Base-by-base conservation (phyloP, 2,113 vertebrate genomes). In the Ia io region DNA sequence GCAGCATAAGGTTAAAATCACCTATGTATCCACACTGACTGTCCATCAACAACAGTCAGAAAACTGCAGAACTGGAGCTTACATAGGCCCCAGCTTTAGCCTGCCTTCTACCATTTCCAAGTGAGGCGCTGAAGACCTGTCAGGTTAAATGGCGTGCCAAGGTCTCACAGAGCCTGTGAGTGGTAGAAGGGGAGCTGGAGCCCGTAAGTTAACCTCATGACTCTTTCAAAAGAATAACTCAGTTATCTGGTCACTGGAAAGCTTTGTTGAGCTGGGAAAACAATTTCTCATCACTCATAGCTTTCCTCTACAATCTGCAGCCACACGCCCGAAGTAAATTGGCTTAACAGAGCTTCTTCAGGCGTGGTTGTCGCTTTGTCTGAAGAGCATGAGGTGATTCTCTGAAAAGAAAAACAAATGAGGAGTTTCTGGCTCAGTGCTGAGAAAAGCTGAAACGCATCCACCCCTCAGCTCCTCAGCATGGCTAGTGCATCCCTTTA, bases 371-470 rank as follows among this genome's bases (percentile, higher is more conserved):
- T 95, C 96, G 86, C 49, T 90, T 86, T 90, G 56, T 83, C 93
- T 91, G 94, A 92, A 90, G 40, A 93, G 85, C 84, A 84, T 30
- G 85, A 95, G 82, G 74, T 73, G 77, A 86, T 90, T 89, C 93
- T 87, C 71, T 83, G 86, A 83, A 82, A 90, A 76, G 80, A 85
- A 86, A 95, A 96, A 95, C 96, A 96, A 97, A 95, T 89, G 90
- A 96, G 78, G 77, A 92, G 78, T 89, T 97, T 96, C 93, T 96
- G 92, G 85, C 88, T 92, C 89, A 91, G 59, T 44, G 77, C 96
- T 71, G 77, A 94, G 83, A 74, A 78, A 96, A 95, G 89, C 23
- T 87, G 88, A 95, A 95, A 88, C 79, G 83, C 85, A 61, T 10
- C 86, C 76, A 56, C 56, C 79, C 53, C 42, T 59, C n/a, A 6